A percentile compares a stretch with the other conserved stretches of the same genome.
These are phyloP conservation scores for Acrossocheilus fasciatus DNA, from an alignment of 2,797 vertebrate genomes.

Conservation along the genomic window DNA sequence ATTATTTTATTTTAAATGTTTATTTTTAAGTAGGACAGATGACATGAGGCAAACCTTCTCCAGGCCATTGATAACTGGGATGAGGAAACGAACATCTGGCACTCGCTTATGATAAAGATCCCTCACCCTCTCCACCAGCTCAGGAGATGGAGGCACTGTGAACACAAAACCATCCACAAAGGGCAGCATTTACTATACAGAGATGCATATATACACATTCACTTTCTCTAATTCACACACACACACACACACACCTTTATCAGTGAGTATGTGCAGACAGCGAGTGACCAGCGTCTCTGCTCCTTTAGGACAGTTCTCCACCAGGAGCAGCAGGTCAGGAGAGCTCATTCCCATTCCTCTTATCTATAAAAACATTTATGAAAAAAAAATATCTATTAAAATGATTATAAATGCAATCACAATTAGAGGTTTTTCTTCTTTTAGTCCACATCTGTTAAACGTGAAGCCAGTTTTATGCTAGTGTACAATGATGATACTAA, in stretches of 20 bases:
- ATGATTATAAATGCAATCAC: background rate
- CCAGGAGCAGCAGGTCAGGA: constrained; percentile 90
- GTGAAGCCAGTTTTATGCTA: background rate
- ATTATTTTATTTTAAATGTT: background rate
- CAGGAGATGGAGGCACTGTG: constrained; percentile 92
- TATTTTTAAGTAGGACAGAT: background rate
- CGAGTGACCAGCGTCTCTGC: constrained; percentile 93
- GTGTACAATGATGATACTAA: background rate
- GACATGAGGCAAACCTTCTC: constrained; percentile 84
- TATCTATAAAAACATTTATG: constrained; percentile 76
- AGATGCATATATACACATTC: background rate
- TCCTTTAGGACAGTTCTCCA: constrained; percentile 96
- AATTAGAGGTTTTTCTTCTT: too few species aligned
- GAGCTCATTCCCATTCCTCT: constrained; percentile 98
- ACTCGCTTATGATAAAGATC: constrained; percentile 96
- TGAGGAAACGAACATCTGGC: constrained; percentile 93
- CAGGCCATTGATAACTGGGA: constrained; percentile 93
- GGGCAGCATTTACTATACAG: background rate
- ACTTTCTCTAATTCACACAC: background rate
- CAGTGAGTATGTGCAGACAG: constrained; percentile 93
- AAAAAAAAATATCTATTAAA: background rate
- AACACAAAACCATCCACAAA: background rate
- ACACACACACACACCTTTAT: constrained; percentile 84
- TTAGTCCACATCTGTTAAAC: too few species aligned
- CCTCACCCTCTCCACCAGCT: constrained; percentile 93